These are phyloP conservation scores for Dascyllus trimaculatus DNA, from an alignment of 2,113 vertebrate genomes.

Conservation along the genomic window DNA sequence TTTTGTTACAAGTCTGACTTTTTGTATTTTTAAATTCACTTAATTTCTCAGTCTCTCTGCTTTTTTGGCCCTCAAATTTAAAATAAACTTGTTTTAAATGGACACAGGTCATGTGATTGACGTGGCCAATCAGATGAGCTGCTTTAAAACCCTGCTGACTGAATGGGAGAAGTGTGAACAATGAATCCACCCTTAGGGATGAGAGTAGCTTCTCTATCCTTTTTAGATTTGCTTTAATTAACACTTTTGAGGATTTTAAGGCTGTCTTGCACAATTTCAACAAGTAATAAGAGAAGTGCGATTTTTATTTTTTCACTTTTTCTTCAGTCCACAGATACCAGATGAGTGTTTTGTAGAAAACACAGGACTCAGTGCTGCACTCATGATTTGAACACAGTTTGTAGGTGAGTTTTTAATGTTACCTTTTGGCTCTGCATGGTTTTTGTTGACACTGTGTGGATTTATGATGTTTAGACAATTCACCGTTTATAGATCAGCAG, in stretches of 20 bases:
- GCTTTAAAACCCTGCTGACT: conserved; percentile 9
- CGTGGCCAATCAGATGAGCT: conserved; percentile 10
- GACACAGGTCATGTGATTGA: conserved; percentile 26
- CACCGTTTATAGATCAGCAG: conserved; percentile 6
- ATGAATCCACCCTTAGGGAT: not conserved
- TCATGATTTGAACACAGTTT: conserved; percentile 66
- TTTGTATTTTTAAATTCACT: too few relatives aligned
- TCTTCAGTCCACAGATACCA: conserved; percentile 46
- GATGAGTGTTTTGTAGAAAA: conserved; percentile 59
- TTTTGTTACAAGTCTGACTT: too few relatives aligned
- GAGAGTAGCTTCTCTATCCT: conserved; percentile 1
- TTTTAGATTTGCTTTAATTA: conserved; percentile 9
- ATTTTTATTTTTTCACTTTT: not conserved
- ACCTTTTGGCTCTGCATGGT: not conserved
- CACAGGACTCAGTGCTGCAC: conserved; percentile 44
- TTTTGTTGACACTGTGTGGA: not conserved
- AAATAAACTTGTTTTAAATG: not conserved
- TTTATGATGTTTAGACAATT: conserved; percentile 12
- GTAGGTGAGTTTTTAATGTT: conserved; percentile 60
- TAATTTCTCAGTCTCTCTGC: too few relatives aligned
- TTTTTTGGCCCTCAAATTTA: too few relatives aligned
- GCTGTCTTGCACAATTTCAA: not conserved
- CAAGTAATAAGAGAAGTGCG: not conserved
- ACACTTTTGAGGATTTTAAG: not conserved
- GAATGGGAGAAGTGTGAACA: conserved; percentile 15